Evolutionary conservation across 2,113 vertebrate species (phyloP).

Genomic region (Mormyrus lacerda): DNA sequence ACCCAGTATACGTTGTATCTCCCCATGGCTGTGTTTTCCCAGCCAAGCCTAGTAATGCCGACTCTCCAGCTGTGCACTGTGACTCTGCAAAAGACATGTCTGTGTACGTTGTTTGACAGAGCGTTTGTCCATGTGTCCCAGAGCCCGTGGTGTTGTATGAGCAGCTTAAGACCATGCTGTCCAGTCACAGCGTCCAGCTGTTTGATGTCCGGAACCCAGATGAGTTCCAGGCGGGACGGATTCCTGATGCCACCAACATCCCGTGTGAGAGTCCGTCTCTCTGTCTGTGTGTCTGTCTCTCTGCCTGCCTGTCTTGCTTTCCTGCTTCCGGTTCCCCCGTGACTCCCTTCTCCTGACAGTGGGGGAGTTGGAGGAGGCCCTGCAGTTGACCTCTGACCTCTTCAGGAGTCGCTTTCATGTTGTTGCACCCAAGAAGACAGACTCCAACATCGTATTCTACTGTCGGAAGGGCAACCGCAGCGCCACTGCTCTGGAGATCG

Average conservation of each 20-base stretch:
- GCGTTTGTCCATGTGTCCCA: not conserved
- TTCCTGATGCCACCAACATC: conserved; percentile 52
- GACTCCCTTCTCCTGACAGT: conserved; percentile 41
- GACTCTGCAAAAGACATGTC: not conserved
- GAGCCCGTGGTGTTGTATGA: conserved; percentile 44
- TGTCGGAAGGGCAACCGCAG: conserved; percentile 52
- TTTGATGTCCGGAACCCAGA: conserved; percentile 60
- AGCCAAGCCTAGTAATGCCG: not conserved
- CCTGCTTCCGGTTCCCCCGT: not conserved
- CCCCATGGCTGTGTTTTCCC: not conserved
- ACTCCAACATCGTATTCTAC: conserved; percentile 50
- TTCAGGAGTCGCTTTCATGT: conserved; percentile 56
- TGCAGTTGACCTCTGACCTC: conserved; percentile 53
- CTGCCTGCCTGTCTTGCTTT: not conserved
- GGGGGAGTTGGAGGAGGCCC: conserved; percentile 53
- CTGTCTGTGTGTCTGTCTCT: not conserved
- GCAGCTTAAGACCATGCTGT: conserved; percentile 55
- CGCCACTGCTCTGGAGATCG: conserved; percentile 40
- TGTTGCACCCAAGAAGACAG: conserved; percentile 51
- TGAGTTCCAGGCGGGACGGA: conserved; percentile 55
- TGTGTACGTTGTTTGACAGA: not conserved
- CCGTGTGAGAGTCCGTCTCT: conserved; percentile 44
- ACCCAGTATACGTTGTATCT: no score
- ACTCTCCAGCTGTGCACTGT: not conserved
- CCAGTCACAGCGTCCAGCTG: conserved; percentile 43